These are phyloP conservation scores for Bryconaethiops microstoma DNA, from an alignment of 2,797 vertebrate genomes.

Conservation along the genomic window DNA sequence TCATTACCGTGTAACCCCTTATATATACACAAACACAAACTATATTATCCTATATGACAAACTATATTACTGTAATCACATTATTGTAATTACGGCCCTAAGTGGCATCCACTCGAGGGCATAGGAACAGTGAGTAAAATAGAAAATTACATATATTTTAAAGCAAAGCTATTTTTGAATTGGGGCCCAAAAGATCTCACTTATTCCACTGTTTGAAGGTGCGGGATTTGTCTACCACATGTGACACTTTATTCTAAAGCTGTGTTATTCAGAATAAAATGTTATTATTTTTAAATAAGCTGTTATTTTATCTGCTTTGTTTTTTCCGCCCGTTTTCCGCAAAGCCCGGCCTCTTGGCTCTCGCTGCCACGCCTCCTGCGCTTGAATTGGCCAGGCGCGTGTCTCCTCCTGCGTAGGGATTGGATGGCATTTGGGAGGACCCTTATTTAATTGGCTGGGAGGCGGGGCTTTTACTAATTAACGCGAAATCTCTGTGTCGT, in stretches of 20 bases:
- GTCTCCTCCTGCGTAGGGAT: background rate
- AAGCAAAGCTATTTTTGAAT: no score
- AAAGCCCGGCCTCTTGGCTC: background rate
- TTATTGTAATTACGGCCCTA: no score
- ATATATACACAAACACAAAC: no score
- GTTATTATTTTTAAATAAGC: background rate
- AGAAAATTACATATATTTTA: no score
- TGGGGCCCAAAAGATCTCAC: no score
- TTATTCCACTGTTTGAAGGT: no score
- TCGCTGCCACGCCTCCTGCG: background rate
- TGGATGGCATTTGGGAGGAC: background rate
- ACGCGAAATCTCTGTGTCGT: slow-evolving; percentile 17
- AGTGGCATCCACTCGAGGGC: no score
- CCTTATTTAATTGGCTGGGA: background rate
- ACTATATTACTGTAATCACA: no score
- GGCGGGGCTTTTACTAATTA: background rate
- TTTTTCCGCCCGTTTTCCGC: background rate
- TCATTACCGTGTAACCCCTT: no score
- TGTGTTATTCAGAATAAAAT: background rate
- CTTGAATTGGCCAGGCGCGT: background rate
- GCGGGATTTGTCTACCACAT: background rate
- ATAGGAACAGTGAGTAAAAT: no score
- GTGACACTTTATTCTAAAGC: background rate
- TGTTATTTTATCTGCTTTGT: background rate
- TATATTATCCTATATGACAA: no score